Evolutionary conservation across 2,113 vertebrate species (phyloP).

Genomic region (Hippopotamus amphibius): DNA sequence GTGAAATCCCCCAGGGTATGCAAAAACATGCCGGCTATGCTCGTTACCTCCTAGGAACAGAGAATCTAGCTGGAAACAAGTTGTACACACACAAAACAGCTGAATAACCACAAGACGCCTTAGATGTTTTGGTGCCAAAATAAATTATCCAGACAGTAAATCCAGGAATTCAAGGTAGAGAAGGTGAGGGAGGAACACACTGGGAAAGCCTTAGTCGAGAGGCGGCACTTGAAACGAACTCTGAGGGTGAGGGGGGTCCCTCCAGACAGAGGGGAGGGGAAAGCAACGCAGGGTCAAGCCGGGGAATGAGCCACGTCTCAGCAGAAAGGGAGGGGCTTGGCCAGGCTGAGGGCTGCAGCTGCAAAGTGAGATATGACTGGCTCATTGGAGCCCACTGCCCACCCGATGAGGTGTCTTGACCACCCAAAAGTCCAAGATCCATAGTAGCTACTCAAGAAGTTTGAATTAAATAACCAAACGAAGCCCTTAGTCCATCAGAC

Average conservation of each 20-base stretch:
- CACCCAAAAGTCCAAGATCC: neutral
- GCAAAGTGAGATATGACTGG: neutral
- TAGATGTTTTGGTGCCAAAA: conserved; percentile 49
- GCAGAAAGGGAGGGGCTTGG: neutral
- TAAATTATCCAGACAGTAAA: conserved; percentile 47
- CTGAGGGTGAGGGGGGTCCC: neutral
- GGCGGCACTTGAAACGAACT: neutral
- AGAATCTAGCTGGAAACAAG: conserved; percentile 53
- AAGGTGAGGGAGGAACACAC: neutral
- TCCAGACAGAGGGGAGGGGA: neutral
- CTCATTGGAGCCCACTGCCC: neutral
- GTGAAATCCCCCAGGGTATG: neutral
- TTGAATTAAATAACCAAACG: neutral
- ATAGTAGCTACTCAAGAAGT: neutral
- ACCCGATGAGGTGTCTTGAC: neutral
- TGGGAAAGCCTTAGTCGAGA: neutral
- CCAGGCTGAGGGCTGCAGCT: neutral
- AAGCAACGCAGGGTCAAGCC: neutral
- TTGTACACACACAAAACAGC: conserved; percentile 39
- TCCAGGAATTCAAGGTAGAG: neutral
- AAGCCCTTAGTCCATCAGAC: neutral
- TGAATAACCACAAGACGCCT: conserved; percentile 55
- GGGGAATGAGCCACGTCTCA: neutral
- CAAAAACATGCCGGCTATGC: neutral
- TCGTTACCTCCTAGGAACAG: conserved; percentile 9